Conservation (phyloP, 1,140 invertebrate genomes). For the Cotesia vestalis region DNA sequence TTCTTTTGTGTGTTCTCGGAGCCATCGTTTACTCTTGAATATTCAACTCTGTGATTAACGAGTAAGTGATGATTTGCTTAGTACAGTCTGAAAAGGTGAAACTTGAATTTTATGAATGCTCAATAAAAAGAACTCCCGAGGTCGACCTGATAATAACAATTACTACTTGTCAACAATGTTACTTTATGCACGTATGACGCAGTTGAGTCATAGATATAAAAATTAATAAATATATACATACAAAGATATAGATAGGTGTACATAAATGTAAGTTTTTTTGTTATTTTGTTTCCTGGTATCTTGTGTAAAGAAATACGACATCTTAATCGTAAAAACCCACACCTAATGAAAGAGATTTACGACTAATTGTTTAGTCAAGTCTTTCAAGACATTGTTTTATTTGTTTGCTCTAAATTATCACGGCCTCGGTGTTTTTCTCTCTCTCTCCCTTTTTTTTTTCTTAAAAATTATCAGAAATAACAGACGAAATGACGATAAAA, state of each 20-base stretch:
- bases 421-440: conserved; percentile 16
- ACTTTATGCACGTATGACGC: neutral
- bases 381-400: conserved; percentile 35
- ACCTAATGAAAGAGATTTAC: conserved; percentile 35
- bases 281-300: conserved; percentile 3
- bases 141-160: too few relatives aligned
- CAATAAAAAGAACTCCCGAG: too few relatives aligned
- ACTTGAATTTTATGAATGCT: too few relatives aligned
- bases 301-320: conserved; percentile 2
- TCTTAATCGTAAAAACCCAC: conserved; percentile 14
- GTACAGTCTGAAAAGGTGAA: too few relatives aligned
- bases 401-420: conserved; percentile 42
- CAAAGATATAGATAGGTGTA: too few relatives aligned
- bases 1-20: conserved; percentile 40
- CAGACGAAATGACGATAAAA: neutral
- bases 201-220: neutral
- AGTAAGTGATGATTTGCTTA: neutral
- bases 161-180: too few relatives aligned
- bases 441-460: neutral
- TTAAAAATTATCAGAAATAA: neutral
- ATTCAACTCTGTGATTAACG: neutral
- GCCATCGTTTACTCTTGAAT: neutral
- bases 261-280: too few relatives aligned
- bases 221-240: conserved; percentile 6
- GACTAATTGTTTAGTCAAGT: conserved; percentile 37